phyloP scores from a whole-genome alignment of 2,113 vertebrate genomes.

The Pongo abelii region DNA sequence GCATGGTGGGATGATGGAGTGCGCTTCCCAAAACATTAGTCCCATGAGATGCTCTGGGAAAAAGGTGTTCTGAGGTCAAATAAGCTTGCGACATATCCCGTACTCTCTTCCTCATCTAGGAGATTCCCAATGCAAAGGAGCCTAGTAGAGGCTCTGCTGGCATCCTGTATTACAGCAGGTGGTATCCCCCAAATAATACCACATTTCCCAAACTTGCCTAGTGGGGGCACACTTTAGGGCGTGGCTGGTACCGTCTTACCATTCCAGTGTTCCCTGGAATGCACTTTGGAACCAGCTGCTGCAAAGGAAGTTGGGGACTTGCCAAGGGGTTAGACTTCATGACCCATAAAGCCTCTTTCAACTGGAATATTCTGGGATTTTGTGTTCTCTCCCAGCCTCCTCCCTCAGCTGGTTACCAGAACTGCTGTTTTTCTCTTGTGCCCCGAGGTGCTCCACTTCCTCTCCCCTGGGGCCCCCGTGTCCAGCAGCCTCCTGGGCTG shows the following conservation, averaged over 20 bases:
- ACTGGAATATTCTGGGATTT: background rate
- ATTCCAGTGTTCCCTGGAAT: background rate
- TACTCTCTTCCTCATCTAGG: background rate
- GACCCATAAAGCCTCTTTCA: background rate
- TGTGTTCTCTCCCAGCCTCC: background rate
- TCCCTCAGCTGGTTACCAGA: background rate
- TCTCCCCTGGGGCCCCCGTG: background rate
- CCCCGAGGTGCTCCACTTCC: background rate
- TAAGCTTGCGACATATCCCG: background rate
- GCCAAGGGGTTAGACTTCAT: background rate
- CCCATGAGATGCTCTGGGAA: background rate
- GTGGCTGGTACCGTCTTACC: background rate
- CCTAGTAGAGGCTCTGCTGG: background rate
- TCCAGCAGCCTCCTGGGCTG: background rate
- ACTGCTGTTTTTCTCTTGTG: background rate
- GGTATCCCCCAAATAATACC: background rate
- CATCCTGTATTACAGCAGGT: background rate
- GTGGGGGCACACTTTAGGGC: accelerated
- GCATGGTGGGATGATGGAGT: background rate
- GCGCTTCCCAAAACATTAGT: background rate
- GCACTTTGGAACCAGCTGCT: background rate
- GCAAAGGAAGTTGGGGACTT: background rate
- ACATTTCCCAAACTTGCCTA: background rate
- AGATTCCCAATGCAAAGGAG: background rate
- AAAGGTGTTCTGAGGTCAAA: background rate